Evolutionary conservation across 2,113 vertebrate species (phyloP), one percentile per base, ranked within the genome.

Genomic region (Phyllostomus hastatus): DNA sequence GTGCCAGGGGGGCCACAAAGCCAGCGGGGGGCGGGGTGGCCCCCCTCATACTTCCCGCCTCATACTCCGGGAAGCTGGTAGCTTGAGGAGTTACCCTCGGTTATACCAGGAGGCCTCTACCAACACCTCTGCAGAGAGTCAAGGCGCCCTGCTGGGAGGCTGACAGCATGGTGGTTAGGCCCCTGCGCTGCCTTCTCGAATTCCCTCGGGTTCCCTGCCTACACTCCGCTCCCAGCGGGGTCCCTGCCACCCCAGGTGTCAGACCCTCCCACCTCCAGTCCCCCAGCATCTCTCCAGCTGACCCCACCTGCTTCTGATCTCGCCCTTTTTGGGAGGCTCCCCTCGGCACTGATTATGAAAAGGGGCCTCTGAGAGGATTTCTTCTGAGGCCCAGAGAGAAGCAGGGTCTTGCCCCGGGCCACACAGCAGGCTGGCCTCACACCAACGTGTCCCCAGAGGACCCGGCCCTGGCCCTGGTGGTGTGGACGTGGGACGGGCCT

Each of bases 371-470:
- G 35, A 92, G 52, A 50, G 7, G 50, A 28, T 16, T 57, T 70
- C 24, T 31, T 72, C 82, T 52, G 88, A 82, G 84, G 31, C 82
- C 48, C 73, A 64, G 69, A 54, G 48, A 59, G 26, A 24, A 16
- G 1, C 7, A 66, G 61, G 28, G 86, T 14, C 17, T 48, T 22
- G 43, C 20, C 28, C 33, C 0, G 41, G 20, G 64, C 35, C 70
- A 7, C 24, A 38, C 7, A n/a, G n/a, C 48, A 69, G 69, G 48
- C 26, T 41, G 57, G 24, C 43, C 35, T 54, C 24, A 17, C 28
- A 19, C 7, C 26, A 3, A 0, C 0, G 0, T 19, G 28, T 88
- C 59, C 7, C 46, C 0, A 0, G 8, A n/a, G 19, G 16, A 7
- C 46, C 22, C 38, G 57, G n/a, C 57, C 72, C 59, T 59, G 24